Evolutionary conservation across 2,797 vertebrate species (phyloP).

Genomic region (Serranus cabrilla): DNA sequence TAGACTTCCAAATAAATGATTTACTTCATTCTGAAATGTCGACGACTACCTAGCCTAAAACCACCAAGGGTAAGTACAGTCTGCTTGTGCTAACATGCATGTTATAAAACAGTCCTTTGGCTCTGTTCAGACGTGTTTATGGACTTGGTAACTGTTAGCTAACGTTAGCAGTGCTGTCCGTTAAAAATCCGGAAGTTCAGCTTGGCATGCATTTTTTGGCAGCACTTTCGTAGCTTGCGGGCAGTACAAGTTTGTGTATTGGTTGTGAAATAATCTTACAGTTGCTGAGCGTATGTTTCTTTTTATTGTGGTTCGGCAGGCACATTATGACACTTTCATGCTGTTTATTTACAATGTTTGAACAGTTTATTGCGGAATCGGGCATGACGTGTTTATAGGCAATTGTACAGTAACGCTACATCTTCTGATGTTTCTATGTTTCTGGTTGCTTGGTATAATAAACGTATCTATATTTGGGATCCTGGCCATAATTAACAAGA

Average conservation of each 20-base stretch:
- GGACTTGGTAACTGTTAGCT: background rate
- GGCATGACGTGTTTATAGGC: no score
- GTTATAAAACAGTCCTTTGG: background rate
- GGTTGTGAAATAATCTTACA: background rate
- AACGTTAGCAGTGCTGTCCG: background rate
- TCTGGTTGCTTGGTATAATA: no score
- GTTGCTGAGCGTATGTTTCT: background rate
- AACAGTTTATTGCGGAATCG: background rate
- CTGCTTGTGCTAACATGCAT: conserved; percentile 1
- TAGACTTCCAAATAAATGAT: background rate
- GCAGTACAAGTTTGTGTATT: background rate
- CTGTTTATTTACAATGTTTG: background rate
- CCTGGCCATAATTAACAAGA: no score
- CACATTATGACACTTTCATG: background rate
- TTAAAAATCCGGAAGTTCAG: background rate
- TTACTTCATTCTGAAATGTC: background rate
- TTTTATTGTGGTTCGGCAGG: background rate
- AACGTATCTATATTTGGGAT: no score
- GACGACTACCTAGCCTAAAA: background rate
- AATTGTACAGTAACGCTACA: no score
- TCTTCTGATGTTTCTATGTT: no score
- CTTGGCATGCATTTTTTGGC: background rate
- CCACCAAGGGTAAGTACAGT: background rate
- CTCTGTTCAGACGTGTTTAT: background rate
- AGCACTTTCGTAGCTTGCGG: background rate